Evolutionary conservation across 2,888 invertebrate genomes (phyloP), one percentile per base, ranked within the genome.

Genomic region (Ecliptopera silaceata): DNA sequence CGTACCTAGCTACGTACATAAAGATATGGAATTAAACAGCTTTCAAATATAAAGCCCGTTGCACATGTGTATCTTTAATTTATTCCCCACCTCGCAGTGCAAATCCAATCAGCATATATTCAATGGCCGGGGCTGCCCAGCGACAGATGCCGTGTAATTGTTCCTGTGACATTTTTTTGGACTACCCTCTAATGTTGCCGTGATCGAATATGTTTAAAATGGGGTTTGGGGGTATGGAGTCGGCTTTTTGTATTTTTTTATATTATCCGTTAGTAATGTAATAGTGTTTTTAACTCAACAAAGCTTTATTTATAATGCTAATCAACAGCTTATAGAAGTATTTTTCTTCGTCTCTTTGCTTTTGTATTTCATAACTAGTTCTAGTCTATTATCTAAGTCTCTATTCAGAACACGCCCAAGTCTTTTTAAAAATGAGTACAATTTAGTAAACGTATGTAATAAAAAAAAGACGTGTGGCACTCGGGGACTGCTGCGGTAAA

Each of bases 91-190:
- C 79, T 78, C 72, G 75, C 65, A 51, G 74, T 67, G 78, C 69
- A 81, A 85, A 89, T 89, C 84, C 88, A 88, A 90, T 89, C 88
- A 89, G 81, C 87, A 89, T 89, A 89, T 83, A 89, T 88, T 85
- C 77, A 69, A 70, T 68, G 68, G 60, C 38, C 17, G 66, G 50
- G 55, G 41, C 48, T 45, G 53, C 50, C 57, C 63, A 70, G 74
- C 84, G 87, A 86, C 88, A 88, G 88, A 88, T 91, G 90, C 87
- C 86, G 78, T 80, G 85, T 89, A 91, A 91, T 90, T 88, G 90
- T 86, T 85, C 86, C 83, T 81, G 82, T 76, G 88, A 84, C 88
- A 83, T 86, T 88, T 90, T 88, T 90, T 84, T 76, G 42, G 22
- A 42, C 42, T 52, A 75, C 80, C 74, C 78, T 61, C 76, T 86